These are phyloP conservation scores for Myotis planiceps DNA, from an alignment of 2,797 vertebrate genomes.

Conservation along the genomic window DNA sequence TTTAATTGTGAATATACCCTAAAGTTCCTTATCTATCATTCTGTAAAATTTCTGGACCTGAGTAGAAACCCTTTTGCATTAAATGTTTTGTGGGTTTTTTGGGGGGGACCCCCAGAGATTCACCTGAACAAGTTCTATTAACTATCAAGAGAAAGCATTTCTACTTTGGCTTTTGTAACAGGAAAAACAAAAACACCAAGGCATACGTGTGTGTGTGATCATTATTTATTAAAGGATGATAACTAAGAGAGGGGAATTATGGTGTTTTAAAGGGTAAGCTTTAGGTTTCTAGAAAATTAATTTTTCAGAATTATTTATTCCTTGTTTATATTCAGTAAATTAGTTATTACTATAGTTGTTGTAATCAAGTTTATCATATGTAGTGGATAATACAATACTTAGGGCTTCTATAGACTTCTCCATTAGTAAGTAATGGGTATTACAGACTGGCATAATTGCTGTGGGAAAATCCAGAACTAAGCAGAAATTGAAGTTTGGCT, in stretches of 20 bases:
- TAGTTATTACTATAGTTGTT: background rate
- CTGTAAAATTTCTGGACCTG: background rate
- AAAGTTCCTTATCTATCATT: background rate
- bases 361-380: background rate
- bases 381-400: background rate
- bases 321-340: background rate
- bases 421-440: background rate
- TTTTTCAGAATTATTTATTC: background rate
- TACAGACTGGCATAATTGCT: background rate
- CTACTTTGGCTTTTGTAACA: background rate
- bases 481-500: background rate
- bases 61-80: background rate
- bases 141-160: background rate
- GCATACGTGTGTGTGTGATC: background rate
- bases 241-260: background rate
- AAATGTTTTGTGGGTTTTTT: background rate
- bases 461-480: background rate
- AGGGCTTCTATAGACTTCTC: background rate
- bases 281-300: conserved; percentile 1
- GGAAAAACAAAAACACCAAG: background rate
- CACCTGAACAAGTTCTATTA: background rate
- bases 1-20: background rate
- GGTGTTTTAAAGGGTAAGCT: background rate
- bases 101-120: background rate
- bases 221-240: background rate